These are phyloP conservation scores for Sarcophaga peregrina DNA, from an alignment of 1,140 invertebrate species.

Conservation along the genomic window DNA sequence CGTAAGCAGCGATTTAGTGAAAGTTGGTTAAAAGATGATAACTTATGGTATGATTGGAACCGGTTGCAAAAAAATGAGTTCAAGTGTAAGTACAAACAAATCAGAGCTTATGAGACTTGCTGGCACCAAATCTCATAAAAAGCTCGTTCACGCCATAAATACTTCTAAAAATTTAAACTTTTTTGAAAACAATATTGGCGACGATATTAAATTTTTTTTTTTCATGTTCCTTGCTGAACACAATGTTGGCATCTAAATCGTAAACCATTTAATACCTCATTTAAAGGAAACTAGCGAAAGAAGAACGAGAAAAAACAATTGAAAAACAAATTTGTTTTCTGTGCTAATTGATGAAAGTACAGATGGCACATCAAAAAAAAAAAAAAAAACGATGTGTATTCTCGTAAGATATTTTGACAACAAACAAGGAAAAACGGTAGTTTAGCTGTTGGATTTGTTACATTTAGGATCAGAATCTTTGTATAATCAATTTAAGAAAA, in stretches of 20 bases:
- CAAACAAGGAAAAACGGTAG: background rate
- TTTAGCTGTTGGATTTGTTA: background rate
- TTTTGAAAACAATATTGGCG: background rate
- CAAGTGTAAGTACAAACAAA: background rate
- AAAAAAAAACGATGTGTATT: background rate
- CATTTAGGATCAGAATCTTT: background rate
- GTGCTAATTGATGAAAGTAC: no score
- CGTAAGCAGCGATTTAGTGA: background rate
- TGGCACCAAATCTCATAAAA: background rate
- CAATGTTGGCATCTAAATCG: background rate
- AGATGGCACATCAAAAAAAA: background rate
- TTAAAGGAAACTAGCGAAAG: background rate
- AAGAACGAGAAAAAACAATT: background rate
- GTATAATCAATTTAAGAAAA: background rate
- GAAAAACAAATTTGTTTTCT: background rate
- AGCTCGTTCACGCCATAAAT: background rate
- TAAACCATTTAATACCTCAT: background rate
- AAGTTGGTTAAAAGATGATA: background rate
- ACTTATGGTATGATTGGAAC: background rate
- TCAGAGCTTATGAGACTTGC: background rate
- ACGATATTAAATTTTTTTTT: background rate
- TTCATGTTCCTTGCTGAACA: no score
- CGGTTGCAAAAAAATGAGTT: background rate
- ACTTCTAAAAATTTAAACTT: background rate
- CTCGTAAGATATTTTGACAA: background rate